A percentile compares a stretch with the other conserved stretches of the same genome.
Evolutionary conservation across 23 tunicate genomes (phyloP).

Genomic region (Halocynthia roretzi): DNA sequence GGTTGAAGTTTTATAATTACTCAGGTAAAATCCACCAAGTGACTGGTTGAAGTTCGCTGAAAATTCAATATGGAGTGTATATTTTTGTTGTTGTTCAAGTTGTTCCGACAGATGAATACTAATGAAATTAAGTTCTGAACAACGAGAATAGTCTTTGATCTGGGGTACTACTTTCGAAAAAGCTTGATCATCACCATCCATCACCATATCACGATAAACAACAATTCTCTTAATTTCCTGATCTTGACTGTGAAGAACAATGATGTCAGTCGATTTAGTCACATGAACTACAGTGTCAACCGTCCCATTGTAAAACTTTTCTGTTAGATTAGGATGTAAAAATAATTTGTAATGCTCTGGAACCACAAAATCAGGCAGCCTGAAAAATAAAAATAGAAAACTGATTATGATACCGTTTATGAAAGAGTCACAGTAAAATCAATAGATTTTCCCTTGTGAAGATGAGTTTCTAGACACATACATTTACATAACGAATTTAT

Average conservation of each 20-base stretch:
- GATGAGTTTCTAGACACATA: neutral
- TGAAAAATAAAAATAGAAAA: constrained; percentile 18
- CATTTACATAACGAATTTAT: no score
- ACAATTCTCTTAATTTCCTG: constrained; percentile 12
- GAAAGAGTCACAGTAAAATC: neutral
- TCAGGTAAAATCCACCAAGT: constrained; percentile 71
- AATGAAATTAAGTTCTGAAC: constrained; percentile 43
- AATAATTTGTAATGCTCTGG: constrained; percentile 48
- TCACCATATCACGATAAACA: neutral
- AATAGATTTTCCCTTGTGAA: constrained; percentile 14
- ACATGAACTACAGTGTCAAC: constrained; percentile 34
- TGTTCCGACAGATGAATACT: constrained; percentile 23
- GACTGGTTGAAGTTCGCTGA: constrained; percentile 40
- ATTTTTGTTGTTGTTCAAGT: constrained; percentile 21
- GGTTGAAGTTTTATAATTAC: constrained; percentile 44
- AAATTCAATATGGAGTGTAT: constrained; percentile 40
- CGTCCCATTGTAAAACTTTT: constrained; percentile 22
- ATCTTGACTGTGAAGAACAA: constrained; percentile 45
- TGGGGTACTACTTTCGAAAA: neutral
- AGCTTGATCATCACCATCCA: neutral
- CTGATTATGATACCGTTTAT: neutral
- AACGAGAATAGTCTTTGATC: constrained; percentile 7
- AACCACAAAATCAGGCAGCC: constrained; percentile 34
- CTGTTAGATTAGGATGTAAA: constrained; percentile 65
- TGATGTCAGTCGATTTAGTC: constrained; percentile 10